Evolutionary conservation across 2,797 vertebrate species (phyloP).

Genomic region (Anguilla megastoma): DNA sequence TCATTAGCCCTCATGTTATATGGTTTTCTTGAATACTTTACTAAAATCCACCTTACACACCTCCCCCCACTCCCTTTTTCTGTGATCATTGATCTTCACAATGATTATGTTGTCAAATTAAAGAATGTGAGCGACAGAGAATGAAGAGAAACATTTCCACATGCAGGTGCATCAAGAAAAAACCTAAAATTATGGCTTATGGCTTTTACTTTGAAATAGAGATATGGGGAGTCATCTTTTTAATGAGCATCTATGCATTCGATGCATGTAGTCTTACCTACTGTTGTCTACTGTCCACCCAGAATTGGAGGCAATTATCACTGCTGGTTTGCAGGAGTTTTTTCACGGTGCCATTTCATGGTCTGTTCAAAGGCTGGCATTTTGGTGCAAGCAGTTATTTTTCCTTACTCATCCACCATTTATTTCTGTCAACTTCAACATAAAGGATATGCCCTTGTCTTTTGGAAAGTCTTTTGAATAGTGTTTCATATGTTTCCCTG

Average conservation of each 20-base stretch:
- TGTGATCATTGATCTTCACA: neutral
- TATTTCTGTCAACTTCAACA: neutral
- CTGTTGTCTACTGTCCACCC: neutral
- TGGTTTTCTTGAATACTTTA: slow-evolving; percentile 13
- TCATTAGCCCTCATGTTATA: slow-evolving; percentile 11
- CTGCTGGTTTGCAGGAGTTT: slow-evolving; percentile 25
- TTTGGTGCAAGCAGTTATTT: slow-evolving; percentile 36
- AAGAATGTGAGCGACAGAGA: neutral
- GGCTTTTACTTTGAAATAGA: neutral
- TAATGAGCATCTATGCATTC: neutral
- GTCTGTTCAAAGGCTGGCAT: slow-evolving; percentile 26
- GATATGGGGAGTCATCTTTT: neutral
- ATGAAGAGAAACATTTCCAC: too few relatives aligned
- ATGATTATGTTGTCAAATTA: slow-evolving; percentile 4
- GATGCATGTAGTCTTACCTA: neutral
- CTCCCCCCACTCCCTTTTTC: neutral
- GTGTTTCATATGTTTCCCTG: slow-evolving; percentile 11
- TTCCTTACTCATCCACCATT: slow-evolving; percentile 26
- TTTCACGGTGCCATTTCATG: slow-evolving; percentile 36
- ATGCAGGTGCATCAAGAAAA: neutral
- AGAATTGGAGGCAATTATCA: neutral
- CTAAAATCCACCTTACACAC: neutral
- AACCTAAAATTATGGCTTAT: neutral
- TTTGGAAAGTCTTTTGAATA: neutral
- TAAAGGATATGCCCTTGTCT: slow-evolving; percentile 15